Base-by-base conservation (phyloP, 2,888 invertebrate genomes). In the Oegoconia quadripuncta region DNA sequence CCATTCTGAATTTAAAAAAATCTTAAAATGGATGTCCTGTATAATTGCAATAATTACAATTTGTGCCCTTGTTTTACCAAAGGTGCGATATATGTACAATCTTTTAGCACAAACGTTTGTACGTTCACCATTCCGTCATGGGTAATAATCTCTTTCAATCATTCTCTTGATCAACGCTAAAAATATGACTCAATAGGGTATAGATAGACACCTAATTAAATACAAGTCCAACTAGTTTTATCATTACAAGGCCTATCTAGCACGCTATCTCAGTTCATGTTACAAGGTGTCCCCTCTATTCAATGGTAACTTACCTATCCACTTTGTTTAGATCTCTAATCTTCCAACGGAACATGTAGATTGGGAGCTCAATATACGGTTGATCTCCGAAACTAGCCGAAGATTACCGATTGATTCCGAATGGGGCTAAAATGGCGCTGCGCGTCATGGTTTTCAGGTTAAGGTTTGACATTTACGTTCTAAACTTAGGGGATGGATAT, bases 391-490 rank as follows among this genome's bases (percentile, higher is more conserved):
- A 44, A 37, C 34, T 40, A 16, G 26, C 64, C 78, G 78, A 78
- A 59, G 55, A 44, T 37, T 44, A 44, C 64, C 82, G 80, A 83
- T 59, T 51, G 55, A 42, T 55, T 46, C 68, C 81, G 80, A 80
- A 66, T 50, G 46, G 35, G 42, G 42, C 74, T 67, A 83, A 81
- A 56, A 82, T 83, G 82, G 82, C 82, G 72, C 58, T 70, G 53
- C 44, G 55, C 78, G 76, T 80, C 84, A 81, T 73, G 77, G 79
- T 84, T 86, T 86, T 82, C 82, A 87, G 86, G 86, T 87, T 82
- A 86, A 86, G 86, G 86, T 83, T 84, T 84, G 81, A 79, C 80
- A 83, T 86, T 84, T 83, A 70, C 73, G 68, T 73, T 74, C 71
- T 73, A 74, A 76, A 64, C 62, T 46, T 57, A 59, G 3, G 26